Evolutionary conservation across 1,140 invertebrate genomes (phyloP), one percentile per base, ranked within the genome.

Genomic region (Thaumetopoea pityocampa): DNA sequence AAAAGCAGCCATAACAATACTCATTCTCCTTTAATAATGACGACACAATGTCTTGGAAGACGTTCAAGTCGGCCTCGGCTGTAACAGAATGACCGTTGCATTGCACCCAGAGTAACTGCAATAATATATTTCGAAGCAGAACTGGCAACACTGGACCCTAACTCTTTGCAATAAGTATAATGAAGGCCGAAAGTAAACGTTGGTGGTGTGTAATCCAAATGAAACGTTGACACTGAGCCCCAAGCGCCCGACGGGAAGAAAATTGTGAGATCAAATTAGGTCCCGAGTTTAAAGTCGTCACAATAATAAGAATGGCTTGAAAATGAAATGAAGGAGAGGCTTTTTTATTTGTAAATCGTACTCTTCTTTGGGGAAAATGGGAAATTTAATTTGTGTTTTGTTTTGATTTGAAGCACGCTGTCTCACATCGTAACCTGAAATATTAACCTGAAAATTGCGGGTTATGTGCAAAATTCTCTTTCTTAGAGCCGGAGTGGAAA

Each of bases 241-340:
- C 54, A 33, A 61, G 57, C 55, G 53, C 45, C 47, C 58, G 42
- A 51, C 51, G 54, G 57, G 45, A 59, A 68, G 68, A 72, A 77
- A 70, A 76, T 76, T 73, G 73, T 68, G 40, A 67, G 63, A 71
- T 73, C 59, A 69, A 73, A 76, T 79, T 79, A 79, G 62, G 66
- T 73, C 51, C 47, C 52, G 57, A n/a, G 45, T 59, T 63, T 63
- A 64, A 59, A 58, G 50, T 61, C 54, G 28, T 37, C 52, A 53
- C 63, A 56, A 66, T 61, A 65, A 68, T 68, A 71, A 66, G 52
- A 65, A 59, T 45, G 28, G 55, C 47, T 60, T 34, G 37, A 51
- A 65, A 71, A 62, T 65, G 45, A 61, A 62, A 56, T 41, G 43
- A 50, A 45, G 23, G 42, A 40, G 28, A 11, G 28, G 16, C 35